Percentiles rank a stretch among this genome's conserved stretches.
phyloP scores from a whole-genome alignment of 2,797 vertebrate species.

The Mus caroli region DNA sequence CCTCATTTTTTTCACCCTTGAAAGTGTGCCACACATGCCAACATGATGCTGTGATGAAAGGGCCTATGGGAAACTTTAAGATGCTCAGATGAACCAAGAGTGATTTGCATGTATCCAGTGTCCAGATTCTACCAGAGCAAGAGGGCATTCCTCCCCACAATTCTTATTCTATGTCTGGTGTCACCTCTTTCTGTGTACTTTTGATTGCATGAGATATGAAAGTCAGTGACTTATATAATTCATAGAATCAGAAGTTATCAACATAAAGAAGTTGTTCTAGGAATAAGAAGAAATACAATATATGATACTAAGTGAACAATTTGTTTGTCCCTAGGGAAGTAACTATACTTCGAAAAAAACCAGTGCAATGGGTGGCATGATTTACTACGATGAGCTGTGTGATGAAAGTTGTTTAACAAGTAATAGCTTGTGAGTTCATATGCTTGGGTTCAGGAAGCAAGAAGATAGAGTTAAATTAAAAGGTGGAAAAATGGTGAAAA shows the following conservation, averaged over 20 bases:
- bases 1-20: not conserved
- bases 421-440: not conserved
- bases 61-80: constrained; percentile 23
- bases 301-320: not conserved
- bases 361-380: not conserved
- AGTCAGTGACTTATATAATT: not conserved
- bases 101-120: not conserved
- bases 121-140: not conserved
- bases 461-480: not conserved
- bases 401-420: not conserved
- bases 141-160: not conserved
- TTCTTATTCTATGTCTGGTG: not conserved
- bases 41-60: not conserved
- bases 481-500: constrained; percentile 21
- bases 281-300: not conserved
- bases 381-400: not conserved
- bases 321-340: not conserved
- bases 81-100: not conserved
- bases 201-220: not conserved
- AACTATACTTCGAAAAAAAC: not conserved
- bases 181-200: not conserved
- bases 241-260: not conserved
- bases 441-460: not conserved
- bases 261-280: not conserved
- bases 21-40: not conserved